These are phyloP conservation scores for Microctenopoma steveboyesi DNA, from an alignment of 2,797 vertebrate species.

Conservation along the genomic window DNA sequence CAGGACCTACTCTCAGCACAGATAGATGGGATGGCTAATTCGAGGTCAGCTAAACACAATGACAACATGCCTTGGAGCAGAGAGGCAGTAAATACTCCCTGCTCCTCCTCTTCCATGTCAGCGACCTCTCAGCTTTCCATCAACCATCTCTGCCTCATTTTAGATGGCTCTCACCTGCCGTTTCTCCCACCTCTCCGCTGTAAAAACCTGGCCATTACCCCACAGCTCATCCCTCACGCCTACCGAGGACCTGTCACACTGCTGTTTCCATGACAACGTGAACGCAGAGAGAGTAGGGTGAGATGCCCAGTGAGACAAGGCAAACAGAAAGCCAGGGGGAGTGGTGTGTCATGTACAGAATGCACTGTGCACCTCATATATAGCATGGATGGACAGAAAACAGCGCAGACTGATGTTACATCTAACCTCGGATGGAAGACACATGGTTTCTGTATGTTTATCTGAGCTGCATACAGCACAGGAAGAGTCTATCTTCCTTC, in stretches of 20 bases:
- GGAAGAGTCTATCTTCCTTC: not conserved
- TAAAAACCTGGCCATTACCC: constrained; percentile 82
- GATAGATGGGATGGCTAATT: constrained; percentile 63
- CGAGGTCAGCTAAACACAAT: constrained; percentile 70
- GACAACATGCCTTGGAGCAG: constrained; percentile 61
- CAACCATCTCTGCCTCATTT: constrained; percentile 48
- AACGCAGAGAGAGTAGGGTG: constrained; percentile 78
- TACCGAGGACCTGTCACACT: constrained; percentile 82
- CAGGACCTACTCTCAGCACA: constrained; percentile 35
- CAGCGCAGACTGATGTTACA: constrained; percentile 15
- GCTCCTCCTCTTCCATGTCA: constrained; percentile 61
- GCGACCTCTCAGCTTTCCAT: constrained; percentile 60
- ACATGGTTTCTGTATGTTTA: constrained; percentile 13
- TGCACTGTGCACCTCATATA: constrained; percentile 41
- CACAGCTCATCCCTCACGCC: constrained; percentile 81
- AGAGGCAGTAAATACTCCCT: constrained; percentile 52
- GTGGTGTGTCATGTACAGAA: constrained; percentile 59
- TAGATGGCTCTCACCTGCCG: constrained; percentile 30
- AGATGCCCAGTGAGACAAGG: constrained; percentile 79
- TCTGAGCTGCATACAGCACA: not conserved
- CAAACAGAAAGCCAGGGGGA: constrained; percentile 65
- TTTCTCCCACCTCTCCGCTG: constrained; percentile 42
- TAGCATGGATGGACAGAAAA: constrained; percentile 55
- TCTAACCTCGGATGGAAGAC: constrained; percentile 22
- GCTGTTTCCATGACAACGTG: constrained; percentile 83